These are phyloP conservation scores for Chrysochloris asiatica DNA, from an alignment of 2,113 vertebrate genomes.

Conservation along the genomic window DNA sequence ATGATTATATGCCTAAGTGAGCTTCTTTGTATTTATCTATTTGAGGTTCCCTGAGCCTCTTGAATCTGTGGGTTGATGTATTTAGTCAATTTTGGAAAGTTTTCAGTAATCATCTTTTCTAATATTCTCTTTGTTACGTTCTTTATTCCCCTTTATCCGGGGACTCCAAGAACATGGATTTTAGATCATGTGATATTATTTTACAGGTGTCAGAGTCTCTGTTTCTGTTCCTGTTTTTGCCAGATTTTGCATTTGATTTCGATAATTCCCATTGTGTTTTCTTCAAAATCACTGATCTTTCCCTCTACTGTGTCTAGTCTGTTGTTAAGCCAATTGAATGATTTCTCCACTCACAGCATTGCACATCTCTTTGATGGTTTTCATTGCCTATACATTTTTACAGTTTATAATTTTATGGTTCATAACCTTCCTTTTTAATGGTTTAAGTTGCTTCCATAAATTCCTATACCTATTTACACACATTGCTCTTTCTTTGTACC, in stretches of 20 bases:
- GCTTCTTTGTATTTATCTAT: conserved; percentile 13
- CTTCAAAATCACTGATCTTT: conserved; percentile 16
- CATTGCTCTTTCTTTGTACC: neutral
- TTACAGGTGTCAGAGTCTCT: neutral
- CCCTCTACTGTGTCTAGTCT: neutral
- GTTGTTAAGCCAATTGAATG: neutral
- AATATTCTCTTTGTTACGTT: neutral
- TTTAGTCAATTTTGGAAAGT: neutral
- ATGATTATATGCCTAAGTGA: neutral
- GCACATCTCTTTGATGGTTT: no score
- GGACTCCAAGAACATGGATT: neutral
- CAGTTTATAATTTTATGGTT: neutral
- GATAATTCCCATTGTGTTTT: neutral
- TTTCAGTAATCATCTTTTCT: neutral
- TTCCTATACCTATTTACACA: neutral
- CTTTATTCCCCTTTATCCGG: neutral
- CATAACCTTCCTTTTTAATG: neutral
- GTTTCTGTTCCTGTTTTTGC: neutral
- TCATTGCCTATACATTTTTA: neutral
- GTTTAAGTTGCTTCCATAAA: neutral
- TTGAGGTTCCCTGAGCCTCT: neutral
- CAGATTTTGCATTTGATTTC: neutral
- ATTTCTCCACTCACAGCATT: neutral
- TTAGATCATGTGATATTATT: neutral
- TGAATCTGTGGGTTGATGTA: neutral